phyloP scores from a whole-genome alignment of 2,113 vertebrate species.

The Meleagris gallopavo region DNA sequence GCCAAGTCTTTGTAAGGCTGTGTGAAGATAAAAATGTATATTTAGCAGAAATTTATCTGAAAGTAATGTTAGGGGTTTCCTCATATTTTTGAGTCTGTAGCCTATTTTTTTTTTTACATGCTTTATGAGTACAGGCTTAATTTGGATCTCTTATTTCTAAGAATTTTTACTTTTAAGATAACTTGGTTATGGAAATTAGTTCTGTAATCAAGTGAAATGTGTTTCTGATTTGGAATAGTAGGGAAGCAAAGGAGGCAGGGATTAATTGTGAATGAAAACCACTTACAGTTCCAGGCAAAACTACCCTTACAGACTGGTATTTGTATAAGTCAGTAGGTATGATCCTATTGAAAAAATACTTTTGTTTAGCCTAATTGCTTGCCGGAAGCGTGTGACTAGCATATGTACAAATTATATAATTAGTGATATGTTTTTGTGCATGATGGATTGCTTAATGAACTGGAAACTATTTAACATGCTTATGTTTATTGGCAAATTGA shows the following conservation, averaged over 20 bases:
- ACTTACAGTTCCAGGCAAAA: slow-evolving; percentile 44
- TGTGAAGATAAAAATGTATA: not conserved
- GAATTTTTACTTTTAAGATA: not conserved
- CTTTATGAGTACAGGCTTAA: not conserved
- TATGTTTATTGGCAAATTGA: not conserved
- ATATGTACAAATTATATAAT: not conserved
- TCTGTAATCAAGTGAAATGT: slow-evolving; percentile 43
- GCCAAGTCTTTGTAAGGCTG: not conserved
- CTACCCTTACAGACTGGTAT: not conserved
- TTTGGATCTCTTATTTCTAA: not conserved
- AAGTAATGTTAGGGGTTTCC: not conserved
- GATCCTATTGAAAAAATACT: slow-evolving; percentile 27
- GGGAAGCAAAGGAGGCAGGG: not conserved
- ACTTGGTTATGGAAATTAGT: not conserved
- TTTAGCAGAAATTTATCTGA: not conserved
- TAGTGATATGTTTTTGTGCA: not conserved
- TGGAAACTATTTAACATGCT: not conserved
- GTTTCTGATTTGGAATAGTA: slow-evolving; percentile 47
- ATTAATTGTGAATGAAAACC: slow-evolving; percentile 53
- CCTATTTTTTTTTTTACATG: not conserved
- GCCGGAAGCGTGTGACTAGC: not conserved
- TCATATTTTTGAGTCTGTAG: not conserved
- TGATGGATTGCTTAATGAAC: not conserved
- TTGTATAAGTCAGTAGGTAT: slow-evolving; percentile 11
- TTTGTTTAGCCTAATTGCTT: slow-evolving; percentile 50